Percentiles rank a stretch among this genome's conserved stretches.
phyloP scores from a whole-genome alignment of 2,797 vertebrate genomes.

The Alca torda region DNA sequence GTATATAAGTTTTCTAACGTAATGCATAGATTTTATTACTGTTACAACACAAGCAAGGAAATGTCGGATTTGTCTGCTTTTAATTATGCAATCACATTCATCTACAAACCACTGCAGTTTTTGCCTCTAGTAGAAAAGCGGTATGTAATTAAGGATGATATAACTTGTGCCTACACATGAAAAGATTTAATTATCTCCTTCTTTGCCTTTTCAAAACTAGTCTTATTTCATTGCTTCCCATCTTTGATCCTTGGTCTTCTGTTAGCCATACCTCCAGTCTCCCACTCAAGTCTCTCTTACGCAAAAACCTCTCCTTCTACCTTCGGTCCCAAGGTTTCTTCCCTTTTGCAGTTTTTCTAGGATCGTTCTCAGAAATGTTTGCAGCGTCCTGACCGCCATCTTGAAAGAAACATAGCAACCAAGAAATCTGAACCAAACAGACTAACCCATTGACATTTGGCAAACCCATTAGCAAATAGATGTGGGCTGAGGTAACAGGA shows the following conservation, averaged over 20 bases:
- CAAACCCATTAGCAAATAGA: not conserved
- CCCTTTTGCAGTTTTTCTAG: not conserved
- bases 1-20: not conserved
- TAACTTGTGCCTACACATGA: not conserved
- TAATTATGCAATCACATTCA: not conserved
- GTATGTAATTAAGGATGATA: conserved; percentile 19
- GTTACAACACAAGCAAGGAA: not conserved
- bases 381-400: not conserved
- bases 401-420: not conserved
- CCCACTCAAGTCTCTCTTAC: not conserved
- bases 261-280: not conserved
- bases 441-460: not conserved
- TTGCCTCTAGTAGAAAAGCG: not conserved
- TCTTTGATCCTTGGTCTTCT: not conserved
- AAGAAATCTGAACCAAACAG: not conserved
- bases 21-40: not conserved
- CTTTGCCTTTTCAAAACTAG: not conserved
- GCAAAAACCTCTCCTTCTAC: not conserved
- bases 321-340: not conserved
- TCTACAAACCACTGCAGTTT: not conserved
- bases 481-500: not conserved
- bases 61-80: not conserved
- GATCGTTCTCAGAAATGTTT: not conserved
- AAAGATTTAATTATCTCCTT: conserved; percentile 24
- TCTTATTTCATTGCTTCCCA: not conserved